Evolutionary conservation across 2,113 vertebrate genomes (phyloP).

Genomic region (Stegastes partitus): DNA sequence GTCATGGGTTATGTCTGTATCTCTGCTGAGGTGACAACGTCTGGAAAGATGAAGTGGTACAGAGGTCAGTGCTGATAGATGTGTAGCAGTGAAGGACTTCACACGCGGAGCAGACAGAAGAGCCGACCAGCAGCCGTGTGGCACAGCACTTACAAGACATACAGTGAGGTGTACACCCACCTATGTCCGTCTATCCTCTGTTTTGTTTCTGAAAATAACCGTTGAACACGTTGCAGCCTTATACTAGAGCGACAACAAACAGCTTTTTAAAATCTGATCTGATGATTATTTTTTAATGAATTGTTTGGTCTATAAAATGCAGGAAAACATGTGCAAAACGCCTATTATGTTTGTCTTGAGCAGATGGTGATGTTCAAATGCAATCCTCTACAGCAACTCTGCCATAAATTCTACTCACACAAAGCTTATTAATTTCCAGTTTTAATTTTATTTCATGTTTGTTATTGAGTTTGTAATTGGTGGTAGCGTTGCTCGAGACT

Average conservation of each 20-base stretch:
- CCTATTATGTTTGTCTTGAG: background rate
- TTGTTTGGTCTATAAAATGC: too few relatives aligned
- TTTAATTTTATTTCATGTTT: background rate
- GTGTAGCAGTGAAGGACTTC: constrained; percentile 10
- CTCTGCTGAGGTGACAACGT: constrained; percentile 56
- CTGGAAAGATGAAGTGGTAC: constrained; percentile 65
- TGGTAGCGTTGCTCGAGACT: background rate
- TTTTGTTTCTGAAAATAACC: too few relatives aligned
- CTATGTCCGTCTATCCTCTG: too few relatives aligned
- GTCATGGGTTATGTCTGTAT: constrained; percentile 50
- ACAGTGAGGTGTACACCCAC: too few relatives aligned
- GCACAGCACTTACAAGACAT: too few relatives aligned
- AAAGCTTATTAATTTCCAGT: background rate
- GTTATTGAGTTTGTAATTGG: background rate
- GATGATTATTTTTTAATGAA: too few relatives aligned
- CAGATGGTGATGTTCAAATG: background rate
- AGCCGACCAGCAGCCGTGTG: too few relatives aligned
- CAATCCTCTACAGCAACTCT: background rate
- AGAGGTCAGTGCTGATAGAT: constrained; percentile 66
- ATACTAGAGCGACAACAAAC: too few relatives aligned
- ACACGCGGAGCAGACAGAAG: background rate
- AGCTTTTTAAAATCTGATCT: too few relatives aligned
- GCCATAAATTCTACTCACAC: background rate
- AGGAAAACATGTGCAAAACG: too few relatives aligned
- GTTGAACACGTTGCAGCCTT: too few relatives aligned